These are phyloP conservation scores for Barnardius zonarius DNA, from an alignment of 2,113 vertebrate genomes.

Conservation along the genomic window DNA sequence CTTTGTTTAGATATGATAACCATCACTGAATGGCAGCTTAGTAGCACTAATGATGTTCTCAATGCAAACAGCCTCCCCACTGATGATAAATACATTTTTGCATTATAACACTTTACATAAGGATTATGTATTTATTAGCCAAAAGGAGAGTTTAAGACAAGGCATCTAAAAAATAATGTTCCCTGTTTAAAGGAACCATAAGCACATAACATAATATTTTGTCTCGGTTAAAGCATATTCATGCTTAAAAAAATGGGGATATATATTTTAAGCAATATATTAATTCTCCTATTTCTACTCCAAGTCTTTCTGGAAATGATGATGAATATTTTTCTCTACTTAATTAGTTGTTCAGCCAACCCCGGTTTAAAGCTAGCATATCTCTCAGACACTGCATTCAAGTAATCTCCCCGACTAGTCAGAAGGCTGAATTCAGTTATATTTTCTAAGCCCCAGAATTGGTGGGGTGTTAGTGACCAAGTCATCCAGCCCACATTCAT, in stretches of 20 bases:
- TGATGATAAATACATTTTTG: background rate
- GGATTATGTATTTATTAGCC: background rate
- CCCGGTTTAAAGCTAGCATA: background rate
- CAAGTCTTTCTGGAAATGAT: background rate
- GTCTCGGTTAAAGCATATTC: background rate
- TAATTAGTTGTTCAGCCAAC: background rate
- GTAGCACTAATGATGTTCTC: background rate
- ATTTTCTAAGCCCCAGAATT: background rate
- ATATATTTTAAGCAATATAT: background rate
- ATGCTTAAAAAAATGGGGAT: background rate
- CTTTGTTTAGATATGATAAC: slow-evolving; percentile 30
- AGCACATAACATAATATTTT: background rate
- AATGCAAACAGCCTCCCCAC: background rate
- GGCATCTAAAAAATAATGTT: background rate
- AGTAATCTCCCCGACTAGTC: background rate
- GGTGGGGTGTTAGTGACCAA: background rate
- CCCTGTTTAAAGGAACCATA: background rate
- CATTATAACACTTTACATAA: background rate
- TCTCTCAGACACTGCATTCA: background rate
- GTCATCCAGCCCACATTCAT: background rate
- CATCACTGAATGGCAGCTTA: background rate
- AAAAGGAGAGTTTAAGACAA: background rate
- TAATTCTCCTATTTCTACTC: background rate
- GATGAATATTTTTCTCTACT: background rate
- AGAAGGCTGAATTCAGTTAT: background rate